Conservation (phyloP, 1,140 invertebrate genomes). For the Drosophila ogumai region DNA sequence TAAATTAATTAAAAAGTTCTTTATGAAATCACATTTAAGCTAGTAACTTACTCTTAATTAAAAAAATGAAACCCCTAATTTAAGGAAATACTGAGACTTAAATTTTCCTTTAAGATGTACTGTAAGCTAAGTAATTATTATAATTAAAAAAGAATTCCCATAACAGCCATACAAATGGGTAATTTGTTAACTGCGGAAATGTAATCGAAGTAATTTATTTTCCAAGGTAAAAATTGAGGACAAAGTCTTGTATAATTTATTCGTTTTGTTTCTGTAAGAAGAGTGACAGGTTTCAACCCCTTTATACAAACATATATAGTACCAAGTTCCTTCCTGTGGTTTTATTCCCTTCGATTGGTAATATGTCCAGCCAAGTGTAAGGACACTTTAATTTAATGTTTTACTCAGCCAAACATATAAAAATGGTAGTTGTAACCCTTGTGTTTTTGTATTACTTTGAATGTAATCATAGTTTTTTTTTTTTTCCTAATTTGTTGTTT, state of each 20-base stretch:
- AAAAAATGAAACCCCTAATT: not conserved
- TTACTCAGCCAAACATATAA: not conserved
- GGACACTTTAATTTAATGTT: conserved; percentile 26
- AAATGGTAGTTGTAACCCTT: not conserved
- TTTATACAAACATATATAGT: not conserved
- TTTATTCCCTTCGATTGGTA: conserved; percentile 1
- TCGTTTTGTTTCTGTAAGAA: conserved; percentile 4
- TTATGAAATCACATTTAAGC: not conserved
- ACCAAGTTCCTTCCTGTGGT: not conserved
- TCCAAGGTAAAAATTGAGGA: not conserved
- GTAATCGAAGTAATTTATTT: not conserved
- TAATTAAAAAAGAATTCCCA: not conserved
- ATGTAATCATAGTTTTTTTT: not conserved
- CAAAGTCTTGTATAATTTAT: conserved; percentile 17
- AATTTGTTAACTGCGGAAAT: not conserved
- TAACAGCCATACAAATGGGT: not conserved
- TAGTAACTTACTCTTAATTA: not conserved
- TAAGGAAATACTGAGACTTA: not conserved
- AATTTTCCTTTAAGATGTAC: not conserved
- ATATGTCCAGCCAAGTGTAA: conserved; percentile 15
- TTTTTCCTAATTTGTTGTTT: not conserved
- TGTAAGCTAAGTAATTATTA: not conserved
- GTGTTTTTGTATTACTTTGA: not conserved
- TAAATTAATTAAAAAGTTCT: too few relatives aligned
- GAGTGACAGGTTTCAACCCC: conserved; percentile 31